Conservation (phyloP, 2,888 invertebrate species). For the Silvanus unidentatus region DNA sequence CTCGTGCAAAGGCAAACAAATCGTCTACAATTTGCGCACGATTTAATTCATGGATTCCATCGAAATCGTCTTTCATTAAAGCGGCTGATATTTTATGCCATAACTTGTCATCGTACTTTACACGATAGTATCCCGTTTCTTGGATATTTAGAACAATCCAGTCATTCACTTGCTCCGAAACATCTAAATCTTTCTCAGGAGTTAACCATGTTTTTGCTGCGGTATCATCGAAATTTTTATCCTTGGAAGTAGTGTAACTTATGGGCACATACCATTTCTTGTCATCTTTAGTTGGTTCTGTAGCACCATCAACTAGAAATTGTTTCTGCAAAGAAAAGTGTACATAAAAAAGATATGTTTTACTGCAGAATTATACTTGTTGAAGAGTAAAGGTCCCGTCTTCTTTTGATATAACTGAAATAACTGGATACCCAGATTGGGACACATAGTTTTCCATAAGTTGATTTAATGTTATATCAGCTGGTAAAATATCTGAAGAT, state of each 20-base stretch:
- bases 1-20: slow-evolving; percentile 57
- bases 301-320: slow-evolving; percentile 17
- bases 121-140: slow-evolving; percentile 59
- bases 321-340: too few species aligned
- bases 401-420: slow-evolving; percentile 42
- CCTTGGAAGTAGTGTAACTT: slow-evolving; percentile 44
- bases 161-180: slow-evolving; percentile 16
- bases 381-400: slow-evolving; percentile 18
- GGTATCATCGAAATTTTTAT: slow-evolving; percentile 48
- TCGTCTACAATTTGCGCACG: slow-evolving; percentile 75
- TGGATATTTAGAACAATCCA: slow-evolving; percentile 63
- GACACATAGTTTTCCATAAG: slow-evolving; percentile 59
- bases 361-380: slow-evolving; percentile 22
- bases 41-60: slow-evolving; percentile 56
- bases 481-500: slow-evolving; percentile 13
- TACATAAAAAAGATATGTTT: neutral
- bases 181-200: slow-evolving; percentile 14
- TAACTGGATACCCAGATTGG: slow-evolving; percentile 55
- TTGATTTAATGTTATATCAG: slow-evolving; percentile 9
- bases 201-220: slow-evolving; percentile 50
- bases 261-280: slow-evolving; percentile 52
- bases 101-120: slow-evolving; percentile 61
- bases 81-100: slow-evolving; percentile 55
- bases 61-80: slow-evolving; percentile 44
- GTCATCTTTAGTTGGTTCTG: neutral